Base-by-base conservation (phyloP, 2,888 invertebrate genomes). In the Apocheima hispidaria region DNA sequence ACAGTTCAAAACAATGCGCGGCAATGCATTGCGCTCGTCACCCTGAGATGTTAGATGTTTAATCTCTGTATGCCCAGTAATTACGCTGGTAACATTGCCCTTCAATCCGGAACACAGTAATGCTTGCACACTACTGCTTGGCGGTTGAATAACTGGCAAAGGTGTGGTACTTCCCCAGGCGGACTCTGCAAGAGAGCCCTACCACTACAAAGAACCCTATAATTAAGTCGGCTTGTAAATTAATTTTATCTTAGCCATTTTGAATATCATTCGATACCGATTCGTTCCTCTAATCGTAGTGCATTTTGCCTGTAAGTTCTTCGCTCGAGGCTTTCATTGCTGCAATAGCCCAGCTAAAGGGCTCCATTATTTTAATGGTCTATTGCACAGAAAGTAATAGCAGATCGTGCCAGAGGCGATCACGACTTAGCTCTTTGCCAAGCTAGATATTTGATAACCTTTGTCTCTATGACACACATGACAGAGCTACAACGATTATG, bases 401-500 rank as follows among this genome's bases (percentile, higher is more conserved):
- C 67, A 68, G 56, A 70, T 83, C 81, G 79, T 79, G 83, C 81
- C 74, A 70, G 56, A 66, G 75, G 81, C 73, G 71, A 79, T 86
- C 83, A 83, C 83, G 83, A 80, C 68, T 77, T 71, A 65, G 63
- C 72, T 68, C 74, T 63, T 54, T 53, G 54, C 51, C 9, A 74
- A 77, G 77, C 78, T 78, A 79, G 86, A 84, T 84, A 88, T 88
- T 84, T 77, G 86, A 87, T 86, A 81, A 76, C 83, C 72, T 77
- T 83, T 82, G 74, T 82, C 75, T 79, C 78, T 87, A 9, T 41
- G 18, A 40, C 51, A 51, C 30, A 18, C 6, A 9, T 9, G 21
- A 21, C 23, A 49, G 14, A 35, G 10, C 9, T 21, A 10, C 2
- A 35, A 20, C 16, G 3, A 21, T 49, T 49, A 16, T 10, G 28